Evolutionary conservation across 2,888 invertebrate genomes (phyloP).

Genomic region (Pedicia rivosa): DNA sequence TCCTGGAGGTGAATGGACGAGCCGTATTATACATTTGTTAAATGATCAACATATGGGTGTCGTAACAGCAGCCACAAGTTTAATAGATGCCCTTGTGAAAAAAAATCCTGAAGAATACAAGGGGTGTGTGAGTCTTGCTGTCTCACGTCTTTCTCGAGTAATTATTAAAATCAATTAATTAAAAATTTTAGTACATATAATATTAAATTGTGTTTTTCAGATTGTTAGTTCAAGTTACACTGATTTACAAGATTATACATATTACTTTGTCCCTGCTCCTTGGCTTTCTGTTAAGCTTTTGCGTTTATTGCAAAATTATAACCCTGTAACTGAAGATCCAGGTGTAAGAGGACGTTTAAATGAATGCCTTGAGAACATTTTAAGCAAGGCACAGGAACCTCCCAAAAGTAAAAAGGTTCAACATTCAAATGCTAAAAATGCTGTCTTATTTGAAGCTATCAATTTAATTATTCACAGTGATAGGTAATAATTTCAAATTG

Average conservation of each 20-base stretch:
- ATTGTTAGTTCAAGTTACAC: slow-evolving; percentile 99
- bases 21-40: slow-evolving; percentile 91
- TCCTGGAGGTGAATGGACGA: slow-evolving; percentile 97
- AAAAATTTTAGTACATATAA: background rate
- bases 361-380: slow-evolving; percentile 94
- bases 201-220: too few species aligned
- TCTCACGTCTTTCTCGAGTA: slow-evolving; percentile 86
- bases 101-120: slow-evolving; percentile 99
- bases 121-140: slow-evolving; percentile 95
- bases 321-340: slow-evolving; percentile 91
- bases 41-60: slow-evolving; percentile 99
- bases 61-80: slow-evolving; percentile 94
- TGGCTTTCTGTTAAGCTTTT: slow-evolving; percentile 98
- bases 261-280: slow-evolving; percentile 99
- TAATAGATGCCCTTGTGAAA: slow-evolving; percentile 96
- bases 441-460: slow-evolving; percentile 98
- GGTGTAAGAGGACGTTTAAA: slow-evolving; percentile 90
- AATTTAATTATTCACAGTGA: slow-evolving; percentile 99
- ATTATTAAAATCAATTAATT: slow-evolving; percentile 15
- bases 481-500: too few species aligned
- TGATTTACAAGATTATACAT: slow-evolving; percentile 98
- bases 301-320: slow-evolving; percentile 92
- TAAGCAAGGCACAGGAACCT: slow-evolving; percentile 98
- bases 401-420: slow-evolving; percentile 99
- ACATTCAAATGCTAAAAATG: slow-evolving; percentile 99